phyloP scores from a whole-genome alignment of 2,113 vertebrate species.

The Brachirus orientalis region DNA sequence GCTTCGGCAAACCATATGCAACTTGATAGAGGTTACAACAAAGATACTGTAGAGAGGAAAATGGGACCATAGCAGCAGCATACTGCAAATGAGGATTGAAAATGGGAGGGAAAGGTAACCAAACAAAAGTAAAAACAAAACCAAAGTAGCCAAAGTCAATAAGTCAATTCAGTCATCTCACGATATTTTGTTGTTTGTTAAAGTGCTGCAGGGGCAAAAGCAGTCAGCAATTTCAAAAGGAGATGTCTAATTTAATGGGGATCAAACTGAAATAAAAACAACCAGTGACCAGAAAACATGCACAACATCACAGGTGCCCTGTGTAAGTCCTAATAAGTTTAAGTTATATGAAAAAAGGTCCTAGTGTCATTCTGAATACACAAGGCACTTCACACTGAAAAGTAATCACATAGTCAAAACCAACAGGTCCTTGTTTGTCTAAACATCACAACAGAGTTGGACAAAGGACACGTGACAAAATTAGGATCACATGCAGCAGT shows the following conservation, averaged over 20 bases:
- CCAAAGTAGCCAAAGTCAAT: constrained; percentile 30
- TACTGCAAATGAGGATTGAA: constrained; percentile 13
- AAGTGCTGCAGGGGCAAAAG: constrained; percentile 18
- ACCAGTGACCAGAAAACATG: constrained; percentile 20
- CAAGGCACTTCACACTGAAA: constrained; percentile 24
- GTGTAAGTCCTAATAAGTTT: constrained; percentile 8
- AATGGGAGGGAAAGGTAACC: constrained; percentile 17
- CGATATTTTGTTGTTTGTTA: constrained; percentile 30
- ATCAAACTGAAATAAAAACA: not conserved
- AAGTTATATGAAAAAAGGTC: constrained; percentile 3
- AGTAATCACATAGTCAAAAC: constrained; percentile 35
- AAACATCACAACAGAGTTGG: constrained; percentile 7
- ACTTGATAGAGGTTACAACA: constrained; percentile 29
- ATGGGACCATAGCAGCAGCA: constrained; percentile 2
- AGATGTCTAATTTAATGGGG: constrained; percentile 4
- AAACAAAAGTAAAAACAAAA: constrained; percentile 7
- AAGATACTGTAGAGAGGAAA: constrained; percentile 5
- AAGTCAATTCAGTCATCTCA: constrained; percentile 49
- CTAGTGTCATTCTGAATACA: constrained; percentile 2
- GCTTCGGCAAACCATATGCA: constrained; percentile 54
- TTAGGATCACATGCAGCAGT: constrained; percentile 53
- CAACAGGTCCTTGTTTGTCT: not conserved
- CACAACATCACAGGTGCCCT: constrained; percentile 33
- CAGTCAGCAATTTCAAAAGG: constrained; percentile 37
- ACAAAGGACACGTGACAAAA: constrained; percentile 24